These are phyloP conservation scores for Tichodroma muraria DNA, from an alignment of 2,113 vertebrate genomes.

Conservation along the genomic window DNA sequence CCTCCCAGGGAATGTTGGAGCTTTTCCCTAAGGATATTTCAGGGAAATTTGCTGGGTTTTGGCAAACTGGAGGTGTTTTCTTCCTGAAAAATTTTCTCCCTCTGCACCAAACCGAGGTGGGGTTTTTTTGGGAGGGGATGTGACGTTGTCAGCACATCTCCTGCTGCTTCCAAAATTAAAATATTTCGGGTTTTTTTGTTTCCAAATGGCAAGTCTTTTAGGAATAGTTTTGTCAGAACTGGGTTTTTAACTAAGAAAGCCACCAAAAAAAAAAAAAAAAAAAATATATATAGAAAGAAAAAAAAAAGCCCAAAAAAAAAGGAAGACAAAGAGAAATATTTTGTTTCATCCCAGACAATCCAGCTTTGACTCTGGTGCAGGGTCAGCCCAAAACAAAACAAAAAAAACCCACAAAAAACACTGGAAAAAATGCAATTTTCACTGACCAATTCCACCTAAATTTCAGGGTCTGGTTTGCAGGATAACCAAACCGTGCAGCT, in stretches of 20 bases:
- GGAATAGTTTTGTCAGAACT: background rate
- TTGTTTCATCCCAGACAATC: background rate
- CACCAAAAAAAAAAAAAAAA: background rate
- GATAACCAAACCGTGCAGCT: rapidly evolving
- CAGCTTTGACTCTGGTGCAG: background rate
- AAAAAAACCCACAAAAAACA: background rate
- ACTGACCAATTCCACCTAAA: background rate
- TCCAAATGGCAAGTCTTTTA: rapidly evolving
- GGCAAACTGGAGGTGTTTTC: no score
- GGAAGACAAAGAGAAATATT: background rate
- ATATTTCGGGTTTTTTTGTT: background rate
- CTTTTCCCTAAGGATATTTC: no score
- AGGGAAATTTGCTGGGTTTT: no score
- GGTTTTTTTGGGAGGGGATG: no score
- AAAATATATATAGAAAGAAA: rapidly evolving
- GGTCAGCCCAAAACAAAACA: background rate
- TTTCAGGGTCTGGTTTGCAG: background rate
- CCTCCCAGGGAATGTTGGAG: no score
- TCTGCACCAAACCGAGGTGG: no score
- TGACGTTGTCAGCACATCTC: no score
- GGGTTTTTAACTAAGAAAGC: rapidly evolving
- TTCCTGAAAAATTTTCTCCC: no score
- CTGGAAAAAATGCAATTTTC: background rate
- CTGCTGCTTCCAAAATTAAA: background rate
- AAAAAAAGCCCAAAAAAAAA: no score